Conservation (phyloP, 1,140 invertebrate genomes). For the Pseudomyrmex cubaensis region DNA sequence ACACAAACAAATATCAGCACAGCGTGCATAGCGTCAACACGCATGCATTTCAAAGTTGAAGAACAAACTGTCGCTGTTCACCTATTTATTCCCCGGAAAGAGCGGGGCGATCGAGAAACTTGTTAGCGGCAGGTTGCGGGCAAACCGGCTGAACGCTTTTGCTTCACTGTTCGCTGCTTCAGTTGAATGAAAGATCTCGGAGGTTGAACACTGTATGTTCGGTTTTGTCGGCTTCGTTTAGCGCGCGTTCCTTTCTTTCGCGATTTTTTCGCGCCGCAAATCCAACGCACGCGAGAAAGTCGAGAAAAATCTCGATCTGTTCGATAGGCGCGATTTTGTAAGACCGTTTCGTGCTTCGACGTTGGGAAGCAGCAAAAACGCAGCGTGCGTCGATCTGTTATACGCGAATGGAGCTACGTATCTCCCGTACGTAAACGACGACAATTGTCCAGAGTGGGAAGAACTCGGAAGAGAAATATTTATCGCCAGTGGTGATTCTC, state of each 20-base stretch:
- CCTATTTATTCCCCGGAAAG: neutral
- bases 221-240: too few relatives aligned
- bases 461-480: neutral
- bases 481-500: neutral
- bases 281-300: constrained; percentile 16
- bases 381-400: neutral
- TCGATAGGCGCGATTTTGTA: neutral
- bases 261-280: neutral
- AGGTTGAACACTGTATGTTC: neutral
- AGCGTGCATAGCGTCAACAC: neutral
- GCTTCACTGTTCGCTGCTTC: neutral
- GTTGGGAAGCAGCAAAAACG: neutral
- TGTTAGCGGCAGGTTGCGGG: neutral
- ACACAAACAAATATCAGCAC: neutral
- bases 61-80: neutral
- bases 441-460: neutral
- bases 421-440: neutral
- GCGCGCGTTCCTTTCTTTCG: neutral
- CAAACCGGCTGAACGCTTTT: neutral
- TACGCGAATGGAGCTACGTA: neutral
- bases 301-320: neutral
- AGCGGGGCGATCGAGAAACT: constrained; percentile 7
- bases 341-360: neutral
- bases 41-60: neutral
- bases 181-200: constrained; percentile 28